A percentile compares a stretch with the other conserved stretches of the same genome.
Conservation (phyloP, 1,140 invertebrate genomes). For the Chelonus insularis region DNA sequence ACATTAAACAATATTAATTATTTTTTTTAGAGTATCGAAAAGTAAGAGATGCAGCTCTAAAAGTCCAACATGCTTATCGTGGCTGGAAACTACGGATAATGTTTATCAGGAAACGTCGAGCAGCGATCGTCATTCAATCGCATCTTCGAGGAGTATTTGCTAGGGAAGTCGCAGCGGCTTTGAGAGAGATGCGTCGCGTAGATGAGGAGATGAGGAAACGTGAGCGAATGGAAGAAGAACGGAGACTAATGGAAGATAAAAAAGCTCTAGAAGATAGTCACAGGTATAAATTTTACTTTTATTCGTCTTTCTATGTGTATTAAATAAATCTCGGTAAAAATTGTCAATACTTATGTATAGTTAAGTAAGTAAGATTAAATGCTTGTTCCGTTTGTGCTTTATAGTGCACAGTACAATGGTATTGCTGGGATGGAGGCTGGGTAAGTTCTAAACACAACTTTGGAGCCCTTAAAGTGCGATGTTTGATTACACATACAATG, state of each 20-base stretch:
- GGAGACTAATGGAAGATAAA: conserved; percentile 61
- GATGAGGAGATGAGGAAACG: conserved; percentile 87
- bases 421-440: conserved; percentile 61
- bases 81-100: conserved; percentile 83
- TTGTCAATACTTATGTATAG: too few relatives aligned
- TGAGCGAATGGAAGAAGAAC: conserved; percentile 73
- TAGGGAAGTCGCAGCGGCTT: conserved; percentile 78
- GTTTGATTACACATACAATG: conserved; percentile 3
- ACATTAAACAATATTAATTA: conserved; percentile 6
- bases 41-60: conserved; percentile 72
- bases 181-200: conserved; percentile 87
- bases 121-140: conserved; percentile 87
- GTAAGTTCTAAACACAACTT: conserved; percentile 49
- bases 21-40: conserved; percentile 65
- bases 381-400: conserved; percentile 47
- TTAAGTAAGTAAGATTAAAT: conserved; percentile 31
- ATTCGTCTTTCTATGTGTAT: conserved; percentile 18
- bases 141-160: conserved; percentile 89
- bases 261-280: conserved; percentile 58
- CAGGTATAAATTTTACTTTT: conserved; percentile 53
- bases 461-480: background rate
- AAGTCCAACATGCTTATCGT: conserved; percentile 84
- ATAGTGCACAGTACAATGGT: conserved; percentile 60
- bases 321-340: background rate
- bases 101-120: conserved; percentile 81